These are phyloP conservation scores for Orientallactaga bullata DNA, from an alignment of 2,113 vertebrate genomes.

Conservation along the genomic window DNA sequence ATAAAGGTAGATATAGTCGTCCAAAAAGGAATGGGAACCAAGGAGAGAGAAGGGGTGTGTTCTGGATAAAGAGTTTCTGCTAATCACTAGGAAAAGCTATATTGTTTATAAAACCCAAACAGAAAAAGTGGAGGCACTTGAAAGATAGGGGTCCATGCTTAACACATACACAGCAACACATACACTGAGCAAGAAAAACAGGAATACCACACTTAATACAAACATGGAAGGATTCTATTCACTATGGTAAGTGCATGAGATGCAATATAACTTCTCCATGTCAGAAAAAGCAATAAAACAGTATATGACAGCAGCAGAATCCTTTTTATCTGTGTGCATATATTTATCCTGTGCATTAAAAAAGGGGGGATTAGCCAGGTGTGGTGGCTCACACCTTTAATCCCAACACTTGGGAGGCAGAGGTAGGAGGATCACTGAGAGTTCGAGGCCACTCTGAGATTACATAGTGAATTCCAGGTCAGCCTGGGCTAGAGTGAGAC, in stretches of 20 bases:
- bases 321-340: not conserved
- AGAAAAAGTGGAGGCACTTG: not conserved
- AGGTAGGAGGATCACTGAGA: too few relatives aligned
- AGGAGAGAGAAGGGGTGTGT: not conserved
- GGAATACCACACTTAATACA: not conserved
- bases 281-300: constrained; percentile 23
- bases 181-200: not conserved
- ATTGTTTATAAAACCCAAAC: not conserved
- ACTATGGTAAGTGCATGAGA: not conserved
- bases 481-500: too few relatives aligned
- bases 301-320: not conserved
- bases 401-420: too few relatives aligned
- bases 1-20: not conserved
- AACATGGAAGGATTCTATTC: not conserved
- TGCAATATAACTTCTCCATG: not conserved
- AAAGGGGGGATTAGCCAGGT: not conserved
- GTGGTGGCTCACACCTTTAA: too few relatives aligned
- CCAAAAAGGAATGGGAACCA: constrained; percentile 15
- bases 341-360: not conserved
- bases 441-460: too few relatives aligned
- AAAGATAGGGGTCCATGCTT: too few relatives aligned
- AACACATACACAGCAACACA: too few relatives aligned
- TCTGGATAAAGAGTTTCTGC: not conserved
- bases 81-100: not conserved
- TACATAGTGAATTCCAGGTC: too few relatives aligned